phyloP scores from a whole-genome alignment of 1,140 invertebrate genomes.

The Lethrus apterus region DNA sequence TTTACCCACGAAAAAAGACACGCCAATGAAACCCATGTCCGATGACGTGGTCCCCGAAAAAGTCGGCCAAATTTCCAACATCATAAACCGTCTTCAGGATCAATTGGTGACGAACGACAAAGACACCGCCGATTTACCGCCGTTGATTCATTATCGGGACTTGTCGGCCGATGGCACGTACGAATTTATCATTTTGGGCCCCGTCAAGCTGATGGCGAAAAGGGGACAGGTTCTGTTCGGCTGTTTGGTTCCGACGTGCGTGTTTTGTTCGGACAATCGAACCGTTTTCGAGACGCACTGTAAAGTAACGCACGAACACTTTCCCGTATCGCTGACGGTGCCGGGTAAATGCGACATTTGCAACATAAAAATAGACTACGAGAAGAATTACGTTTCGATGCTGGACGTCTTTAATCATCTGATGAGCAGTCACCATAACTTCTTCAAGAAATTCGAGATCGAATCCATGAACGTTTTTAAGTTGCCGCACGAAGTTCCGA shows the following conservation, averaged over 20 bases:
- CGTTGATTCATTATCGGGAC: background rate
- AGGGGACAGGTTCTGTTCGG: conserved; percentile 19
- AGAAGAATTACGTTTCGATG: background rate
- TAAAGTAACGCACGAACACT: conserved; percentile 15
- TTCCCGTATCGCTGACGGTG: background rate
- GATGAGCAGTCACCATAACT: background rate
- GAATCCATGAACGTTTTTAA: background rate
- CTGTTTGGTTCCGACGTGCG: conserved; percentile 29
- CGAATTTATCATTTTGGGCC: conserved; percentile 4
- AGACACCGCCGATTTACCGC: background rate
- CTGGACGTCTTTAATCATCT: background rate
- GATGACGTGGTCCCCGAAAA: conserved; percentile 2
- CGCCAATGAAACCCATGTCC: background rate
- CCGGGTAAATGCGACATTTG: conserved; percentile 19
- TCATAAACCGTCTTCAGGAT: conserved; percentile 12
- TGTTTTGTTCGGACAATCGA: conserved; percentile 24
- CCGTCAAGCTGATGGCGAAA: background rate
- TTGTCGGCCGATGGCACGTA: too few species aligned
- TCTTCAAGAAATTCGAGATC: background rate
- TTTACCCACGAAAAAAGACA: conserved; percentile 1
- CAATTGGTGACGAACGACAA: background rate
- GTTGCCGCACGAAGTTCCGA: conserved; percentile 1
- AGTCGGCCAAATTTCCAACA: conserved; percentile 8
- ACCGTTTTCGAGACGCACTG: conserved; percentile 29
- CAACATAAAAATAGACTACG: conserved; percentile 1